Percentiles rank a stretch among this genome's conserved stretches.
Evolutionary conservation across 2,113 vertebrate species (phyloP).

Genomic region (Aplodontia rufa): DNA sequence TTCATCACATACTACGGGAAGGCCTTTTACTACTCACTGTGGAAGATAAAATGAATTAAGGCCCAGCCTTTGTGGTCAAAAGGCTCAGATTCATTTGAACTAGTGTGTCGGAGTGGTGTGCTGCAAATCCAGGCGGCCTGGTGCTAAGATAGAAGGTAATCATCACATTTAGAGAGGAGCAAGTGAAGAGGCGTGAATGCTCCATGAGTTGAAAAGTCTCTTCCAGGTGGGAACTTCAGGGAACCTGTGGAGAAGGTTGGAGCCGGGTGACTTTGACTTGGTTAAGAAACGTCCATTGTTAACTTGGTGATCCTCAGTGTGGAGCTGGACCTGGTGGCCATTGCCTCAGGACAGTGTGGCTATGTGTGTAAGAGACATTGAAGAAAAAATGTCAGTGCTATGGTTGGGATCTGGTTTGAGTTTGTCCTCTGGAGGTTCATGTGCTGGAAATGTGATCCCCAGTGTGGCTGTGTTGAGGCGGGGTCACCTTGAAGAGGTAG

Average conservation of each 20-base stretch:
- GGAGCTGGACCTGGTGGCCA: not conserved
- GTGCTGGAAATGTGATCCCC: not conserved
- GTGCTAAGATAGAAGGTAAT: not conserved
- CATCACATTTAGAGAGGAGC: not conserved
- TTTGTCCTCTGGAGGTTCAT: not conserved
- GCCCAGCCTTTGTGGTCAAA: not conserved
- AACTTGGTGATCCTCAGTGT: not conserved
- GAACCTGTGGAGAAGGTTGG: not conserved
- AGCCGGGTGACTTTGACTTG: not conserved
- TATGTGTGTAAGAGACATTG: not conserved
- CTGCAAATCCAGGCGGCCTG: not conserved
- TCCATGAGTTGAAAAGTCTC: fast-evolving
- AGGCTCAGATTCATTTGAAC: not conserved
- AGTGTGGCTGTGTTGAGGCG: not conserved
- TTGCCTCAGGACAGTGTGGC: not conserved
- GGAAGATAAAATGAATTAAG: not conserved
- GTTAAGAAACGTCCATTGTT: not conserved
- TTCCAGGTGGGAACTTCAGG: not conserved
- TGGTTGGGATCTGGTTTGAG: not conserved
- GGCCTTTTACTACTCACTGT: not conserved
- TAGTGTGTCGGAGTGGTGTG: not conserved
- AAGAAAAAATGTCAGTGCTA: not conserved
- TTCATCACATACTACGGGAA: not conserved
- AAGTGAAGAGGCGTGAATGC: not conserved
- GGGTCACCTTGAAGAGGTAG: not conserved